Base-by-base conservation (phyloP, 2,888 invertebrate genomes). In the Hypselothyrea guttata region DNA sequence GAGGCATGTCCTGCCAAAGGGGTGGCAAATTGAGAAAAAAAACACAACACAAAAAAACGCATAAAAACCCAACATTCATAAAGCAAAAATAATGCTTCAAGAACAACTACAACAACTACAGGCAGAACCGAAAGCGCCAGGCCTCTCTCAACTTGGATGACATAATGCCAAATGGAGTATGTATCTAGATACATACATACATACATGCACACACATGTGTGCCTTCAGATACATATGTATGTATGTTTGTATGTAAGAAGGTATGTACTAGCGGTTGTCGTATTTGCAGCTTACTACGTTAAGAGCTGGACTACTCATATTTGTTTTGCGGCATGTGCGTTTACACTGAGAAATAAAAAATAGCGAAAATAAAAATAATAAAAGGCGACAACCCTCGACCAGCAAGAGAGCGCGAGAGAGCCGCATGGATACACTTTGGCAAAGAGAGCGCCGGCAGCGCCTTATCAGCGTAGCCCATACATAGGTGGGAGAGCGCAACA, bases 131-230 rank as follows among this genome's bases (percentile, higher is more conserved):
- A 40, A 55, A 58, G 56, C 53, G 71, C 58, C 69, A 61, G 62
- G 66, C 77, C 75, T 78, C 78, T 74, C 81, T 59, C 58, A 48
- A 54, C 68, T 60, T 42, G 57, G 79, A 81, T 81, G 81, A 81
- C 84, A 81, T 78, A 84, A 81, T 84, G 68, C 66, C 58, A 59
- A 71, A 30, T 66, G 52, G 42, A 67, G 68, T 70, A 54, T 56
- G 45, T 44, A 37, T 44, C 31, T 42, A 15, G 0, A 35, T 22
- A 22, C 5, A 5, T 22, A 34, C 15, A 13, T 54, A 48, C 38
- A 16, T 51, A 53, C 13, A 15, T 47, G 11, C 53, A 65, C 42
- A 16, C 30, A 35, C 57, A 56, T 30, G 35, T 31, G 33, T 31
- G 38, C 5, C 22, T 22, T 5, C 5, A 22, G 22, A 22, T 22